Percentiles rank a stretch among this genome's conserved stretches.
phyloP scores from a whole-genome alignment of 1,140 invertebrate species.

The Brachionus paranguensis region DNA sequence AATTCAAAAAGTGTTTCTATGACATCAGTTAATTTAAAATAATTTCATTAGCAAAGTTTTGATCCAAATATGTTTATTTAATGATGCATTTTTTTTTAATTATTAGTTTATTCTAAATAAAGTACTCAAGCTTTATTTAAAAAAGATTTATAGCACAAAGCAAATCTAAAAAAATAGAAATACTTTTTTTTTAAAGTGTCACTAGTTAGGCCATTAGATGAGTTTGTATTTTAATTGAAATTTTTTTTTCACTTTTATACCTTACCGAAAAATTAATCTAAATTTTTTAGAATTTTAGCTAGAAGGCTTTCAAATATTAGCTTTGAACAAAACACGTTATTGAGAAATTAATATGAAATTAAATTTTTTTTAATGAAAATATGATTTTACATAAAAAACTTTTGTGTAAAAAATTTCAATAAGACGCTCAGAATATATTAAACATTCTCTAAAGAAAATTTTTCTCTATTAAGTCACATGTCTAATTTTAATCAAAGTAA shows the following conservation, averaged over 20 bases:
- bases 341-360: neutral
- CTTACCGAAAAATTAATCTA: neutral
- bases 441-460: neutral
- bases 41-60: no score
- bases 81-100: neutral
- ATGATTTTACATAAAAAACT: neutral
- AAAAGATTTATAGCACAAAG: neutral
- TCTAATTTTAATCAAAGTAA: neutral
- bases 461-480: neutral
- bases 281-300: neutral
- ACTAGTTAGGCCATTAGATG: no score
- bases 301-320: neutral
- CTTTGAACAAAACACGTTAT: neutral
- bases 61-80: neutral
- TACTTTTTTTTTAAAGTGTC: no score
- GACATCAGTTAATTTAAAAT: neutral
- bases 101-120: neutral
- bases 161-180: no score
- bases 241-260: neutral
- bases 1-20: neutral
- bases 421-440: neutral
- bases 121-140: neutral
- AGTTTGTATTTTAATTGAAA: neutral
- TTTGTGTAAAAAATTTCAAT: neutral
- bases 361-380: neutral